A percentile compares a stretch with the other conserved stretches of the same genome.
phyloP scores from a whole-genome alignment of 2,113 vertebrate species.

The Neodon shergylaensis region DNA sequence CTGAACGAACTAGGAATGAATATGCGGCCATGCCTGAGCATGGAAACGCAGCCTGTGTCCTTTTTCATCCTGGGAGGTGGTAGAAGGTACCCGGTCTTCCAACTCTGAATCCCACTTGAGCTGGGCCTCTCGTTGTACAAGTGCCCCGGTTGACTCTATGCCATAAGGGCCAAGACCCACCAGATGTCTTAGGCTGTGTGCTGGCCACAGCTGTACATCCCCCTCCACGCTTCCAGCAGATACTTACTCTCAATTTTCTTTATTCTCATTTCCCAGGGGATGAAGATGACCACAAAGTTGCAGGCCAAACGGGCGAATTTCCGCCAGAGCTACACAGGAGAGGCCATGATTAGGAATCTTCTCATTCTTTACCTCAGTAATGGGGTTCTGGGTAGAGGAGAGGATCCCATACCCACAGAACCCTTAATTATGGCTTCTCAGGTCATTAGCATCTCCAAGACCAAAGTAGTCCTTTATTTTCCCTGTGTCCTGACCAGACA shows the following conservation, averaged over 20 bases:
- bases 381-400: fast-evolving
- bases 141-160: fast-evolving
- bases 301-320: slow-evolving; percentile 92
- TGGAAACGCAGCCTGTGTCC: background rate
- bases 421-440: fast-evolving
- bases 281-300: slow-evolving; percentile 95
- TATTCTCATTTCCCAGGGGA: slow-evolving; percentile 99
- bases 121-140: fast-evolving
- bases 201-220: background rate
- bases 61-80: fast-evolving
- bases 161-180: fast-evolving
- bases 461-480: background rate
- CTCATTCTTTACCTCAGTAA: fast-evolving
- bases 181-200: background rate
- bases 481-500: background rate
- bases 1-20: too few species aligned
- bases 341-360: background rate
- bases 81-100: background rate
- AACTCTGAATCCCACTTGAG: fast-evolving
- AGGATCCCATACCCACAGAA: background rate
- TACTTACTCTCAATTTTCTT: slow-evolving; percentile 99
- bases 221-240: background rate
- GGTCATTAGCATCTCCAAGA: background rate
- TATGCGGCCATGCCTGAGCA: fast-evolving
- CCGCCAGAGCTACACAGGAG: slow-evolving; percentile 91